Base-by-base conservation (phyloP, 2,113 vertebrate species). In the Colaptes auratus region DNA sequence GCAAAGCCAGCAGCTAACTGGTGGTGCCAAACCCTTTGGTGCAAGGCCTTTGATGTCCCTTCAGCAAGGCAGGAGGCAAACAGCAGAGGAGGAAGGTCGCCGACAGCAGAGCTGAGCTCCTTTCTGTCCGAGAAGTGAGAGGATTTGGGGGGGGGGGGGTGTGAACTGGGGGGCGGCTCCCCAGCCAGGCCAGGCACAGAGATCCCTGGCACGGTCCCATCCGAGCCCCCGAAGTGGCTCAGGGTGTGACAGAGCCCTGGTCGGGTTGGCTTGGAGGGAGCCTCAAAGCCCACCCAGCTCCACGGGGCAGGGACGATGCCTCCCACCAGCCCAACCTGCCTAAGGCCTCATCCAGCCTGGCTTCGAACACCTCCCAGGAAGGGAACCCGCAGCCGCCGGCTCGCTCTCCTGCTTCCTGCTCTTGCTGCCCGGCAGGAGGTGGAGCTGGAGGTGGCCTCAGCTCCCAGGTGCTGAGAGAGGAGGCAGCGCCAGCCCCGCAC, bases 401-500 rank as follows among this genome's bases (percentile, higher is more conserved):
- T 50, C 70, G 15, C 19, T 50, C 70, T n/a, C 42, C 44, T n/a
- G 30, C 25, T n/a, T 24, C 28, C 46, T 4, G 27, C 81, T 67
- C 67, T 8, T 10, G 1, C 58, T 33, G 42, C 74, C 55, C 3
- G 3, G 1, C 6, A 27, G 48, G 55, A 71, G 33, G 58, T 20
- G 59, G 71, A 71, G 33, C 63, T 20, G 59, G 71, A 75, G 55
- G 44, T 13, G 63, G 15, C 35, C 63, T 24, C 0, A 0, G 1
- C 12, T 59, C 58, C 60, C 82, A 55, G 73, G 60, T 19, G 24
- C 2, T 55, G 0, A 44, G 48, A 63, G 73, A 63, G 65, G 73
- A 63, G 65, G 15, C 35, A 35, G 53, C 6, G 2, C 8, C 79
- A 79, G 19, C 52, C 52, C 60, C 0, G 0, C 35, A 10, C 31